Evolutionary conservation across 1,140 invertebrate species (phyloP).

Genomic region (Tribolium castaneum): DNA sequence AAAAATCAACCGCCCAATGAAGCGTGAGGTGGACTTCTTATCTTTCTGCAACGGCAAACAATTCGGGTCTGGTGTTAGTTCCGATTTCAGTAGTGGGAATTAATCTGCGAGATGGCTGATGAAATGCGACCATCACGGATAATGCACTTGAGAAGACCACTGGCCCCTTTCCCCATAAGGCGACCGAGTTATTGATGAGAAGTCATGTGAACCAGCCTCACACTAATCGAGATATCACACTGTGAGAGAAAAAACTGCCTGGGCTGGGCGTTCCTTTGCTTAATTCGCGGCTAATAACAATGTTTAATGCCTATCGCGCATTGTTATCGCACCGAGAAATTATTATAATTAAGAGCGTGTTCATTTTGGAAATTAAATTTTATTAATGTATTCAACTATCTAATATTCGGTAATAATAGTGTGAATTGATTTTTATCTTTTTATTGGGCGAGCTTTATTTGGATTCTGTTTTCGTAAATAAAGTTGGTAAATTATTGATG

Average conservation of each 20-base stretch:
- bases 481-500: neutral
- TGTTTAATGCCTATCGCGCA: slow-evolving; percentile 15
- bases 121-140: slow-evolving; percentile 40
- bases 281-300: slow-evolving; percentile 24
- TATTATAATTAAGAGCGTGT: slow-evolving; percentile 22
- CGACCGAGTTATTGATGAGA: slow-evolving; percentile 28
- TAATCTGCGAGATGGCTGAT: slow-evolving; percentile 39
- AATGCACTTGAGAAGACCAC: slow-evolving; percentile 36
- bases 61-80: slow-evolving; percentile 38
- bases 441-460: slow-evolving; percentile 9
- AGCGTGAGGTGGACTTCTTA: slow-evolving; percentile 36
- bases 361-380: slow-evolving; percentile 28
- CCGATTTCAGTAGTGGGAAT: slow-evolving; percentile 32
- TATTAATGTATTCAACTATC: slow-evolving; percentile 10
- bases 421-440: slow-evolving; percentile 33
- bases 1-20: slow-evolving; percentile 30
- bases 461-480: neutral
- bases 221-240: slow-evolving; percentile 27
- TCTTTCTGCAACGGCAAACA: slow-evolving; percentile 44
- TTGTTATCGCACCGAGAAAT: neutral
- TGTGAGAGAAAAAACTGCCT: slow-evolving; percentile 12
- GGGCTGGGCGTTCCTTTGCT: neutral
- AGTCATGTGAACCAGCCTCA: slow-evolving; percentile 21
- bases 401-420: slow-evolving; percentile 13
- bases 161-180: neutral